Evolutionary conservation across 2,113 vertebrate genomes (phyloP), one percentile per base, ranked within the genome.

Genomic region (Cricetomys ansorgei): DNA sequence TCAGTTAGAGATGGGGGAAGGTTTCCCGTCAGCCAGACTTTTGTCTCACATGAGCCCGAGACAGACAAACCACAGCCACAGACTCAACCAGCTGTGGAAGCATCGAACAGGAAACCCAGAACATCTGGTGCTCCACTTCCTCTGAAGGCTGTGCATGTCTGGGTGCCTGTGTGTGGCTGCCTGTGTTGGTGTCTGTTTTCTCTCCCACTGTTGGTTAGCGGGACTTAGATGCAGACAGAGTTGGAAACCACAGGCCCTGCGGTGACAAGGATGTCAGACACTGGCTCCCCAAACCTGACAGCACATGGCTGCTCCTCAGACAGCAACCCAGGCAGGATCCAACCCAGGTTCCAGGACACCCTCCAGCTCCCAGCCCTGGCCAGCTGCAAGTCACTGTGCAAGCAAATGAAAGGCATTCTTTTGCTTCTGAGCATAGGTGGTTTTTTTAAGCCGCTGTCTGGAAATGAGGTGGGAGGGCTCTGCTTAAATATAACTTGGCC

Each of bases 31-130:
- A 89, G 87, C 45, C 59, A 65, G 57, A 96, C 75, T 94, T 97
- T 94, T 84, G 98, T 98, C 95, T 90, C 98, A 93, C 94, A 75
- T 1, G 76, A 97, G 97, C 95, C 94, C 72, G 89, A 98, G 98
- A 98, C 98, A 98, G 95, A 98, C 97, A 79, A 96, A 98, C 98
- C 98, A 97, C 97, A 98, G 96, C 97, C 98, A 97, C 98, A 97
- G 95, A 94, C 97, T 27, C 48, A 3, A 94, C 97, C 97, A 97
- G 96, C 98, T 96, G 98, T 64, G 96, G 97, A 97, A 94, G 97
- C 96, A 81, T 96, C 25, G 45, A 97, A 96, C 97, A 97, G 97
- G 98, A 97, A 97, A 97, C 96, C 40, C 96, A 96, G 97, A 98
- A 97, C 98, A 98, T 97, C 98, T 98, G 98, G 96, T 75, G 96